Base-by-base conservation (phyloP, 2,888 invertebrate genomes). In the Poecilus cupreus region DNA sequence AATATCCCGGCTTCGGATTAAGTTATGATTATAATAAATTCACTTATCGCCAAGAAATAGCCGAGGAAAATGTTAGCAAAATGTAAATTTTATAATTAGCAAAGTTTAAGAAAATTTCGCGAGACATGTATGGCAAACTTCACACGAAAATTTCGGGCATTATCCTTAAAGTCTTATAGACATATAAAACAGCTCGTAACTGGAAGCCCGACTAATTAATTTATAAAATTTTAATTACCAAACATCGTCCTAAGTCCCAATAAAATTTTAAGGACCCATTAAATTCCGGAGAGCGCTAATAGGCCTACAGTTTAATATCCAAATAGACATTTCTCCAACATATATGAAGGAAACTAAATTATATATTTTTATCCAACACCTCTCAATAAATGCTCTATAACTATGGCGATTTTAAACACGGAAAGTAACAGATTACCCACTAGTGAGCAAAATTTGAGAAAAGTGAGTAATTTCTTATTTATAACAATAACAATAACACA, bases 261-360 rank as follows among this genome's bases (percentile, higher is more conserved):
- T 74, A 74, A 74, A 75, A 75, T 75, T 75, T 75, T 26, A 18
- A 75, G 51, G 11, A 75, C 49, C 16, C 75, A 75, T 75, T 49
- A 75, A 75, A 72, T 43, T 32, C 0, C 11, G 0, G 10, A 10
- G 75, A 26, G 24, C n/a, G 13, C 8, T 20, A 54, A 11, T 11
- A 54, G 20, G 10, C 11, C 54, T 11, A 54, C 54, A 20, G 11
- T 54, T 22, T 32, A 2, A 54, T 20, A 22, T 5, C 22, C 18
- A 54, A 22, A 22, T 54, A 54, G 11, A 54, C 2, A 54, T 22
- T 32, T 32, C 32, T 32, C 4, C 5, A 13, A 54, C 16, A 8
- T 16, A 54, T 16, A 22, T n/a, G n/a, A n/a, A n/a, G n/a, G n/a
- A n/a, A n/a, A n/a, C n/a, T n/a, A n/a, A n/a, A n/a, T n/a, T n/a